A percentile compares a stretch with the other conserved stretches of the same genome.
phyloP scores from a whole-genome alignment of 2,888 invertebrate genomes.

The Ellobium chinense region DNA sequence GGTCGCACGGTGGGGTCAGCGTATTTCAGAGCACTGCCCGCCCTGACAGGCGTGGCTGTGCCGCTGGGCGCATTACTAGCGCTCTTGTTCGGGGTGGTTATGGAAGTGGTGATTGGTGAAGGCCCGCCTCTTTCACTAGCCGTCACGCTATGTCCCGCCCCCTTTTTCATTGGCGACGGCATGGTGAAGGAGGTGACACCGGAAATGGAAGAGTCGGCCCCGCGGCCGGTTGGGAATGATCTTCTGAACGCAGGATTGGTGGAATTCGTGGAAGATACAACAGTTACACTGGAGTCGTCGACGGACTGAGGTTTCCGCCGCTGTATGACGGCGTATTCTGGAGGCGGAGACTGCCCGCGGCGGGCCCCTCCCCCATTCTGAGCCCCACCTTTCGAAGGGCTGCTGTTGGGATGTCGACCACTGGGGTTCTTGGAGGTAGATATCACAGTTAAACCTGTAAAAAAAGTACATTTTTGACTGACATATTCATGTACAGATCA shows the following conservation, averaged over 20 bases:
- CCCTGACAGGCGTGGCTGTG: slow-evolving; percentile 33
- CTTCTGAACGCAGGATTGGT: slow-evolving; percentile 39
- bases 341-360: slow-evolving; percentile 33
- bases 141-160: background rate
- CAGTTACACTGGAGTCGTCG: slow-evolving; percentile 29
- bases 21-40: slow-evolving; percentile 39
- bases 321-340: slow-evolving; percentile 40
- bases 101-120: background rate
- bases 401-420: background rate
- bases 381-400: slow-evolving; percentile 6
- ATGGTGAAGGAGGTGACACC: background rate
- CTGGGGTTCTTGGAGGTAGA: slow-evolving; percentile 34
- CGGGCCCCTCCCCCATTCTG: slow-evolving; percentile 20
- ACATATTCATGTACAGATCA: no score
- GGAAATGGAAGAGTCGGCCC: background rate
- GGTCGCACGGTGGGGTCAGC: slow-evolving; percentile 51
- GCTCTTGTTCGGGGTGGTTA: background rate
- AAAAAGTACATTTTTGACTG: no score
- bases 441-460: slow-evolving; percentile 52
- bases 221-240: slow-evolving; percentile 36
- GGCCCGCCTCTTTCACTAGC: background rate
- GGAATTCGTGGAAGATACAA: slow-evolving; percentile 14
- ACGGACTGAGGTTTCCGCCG: slow-evolving; percentile 22
- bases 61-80: background rate
- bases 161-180: slow-evolving; percentile 13